These are phyloP conservation scores for Brachypteracias leptosomus DNA, from an alignment of 2,113 vertebrate species.

Conservation along the genomic window DNA sequence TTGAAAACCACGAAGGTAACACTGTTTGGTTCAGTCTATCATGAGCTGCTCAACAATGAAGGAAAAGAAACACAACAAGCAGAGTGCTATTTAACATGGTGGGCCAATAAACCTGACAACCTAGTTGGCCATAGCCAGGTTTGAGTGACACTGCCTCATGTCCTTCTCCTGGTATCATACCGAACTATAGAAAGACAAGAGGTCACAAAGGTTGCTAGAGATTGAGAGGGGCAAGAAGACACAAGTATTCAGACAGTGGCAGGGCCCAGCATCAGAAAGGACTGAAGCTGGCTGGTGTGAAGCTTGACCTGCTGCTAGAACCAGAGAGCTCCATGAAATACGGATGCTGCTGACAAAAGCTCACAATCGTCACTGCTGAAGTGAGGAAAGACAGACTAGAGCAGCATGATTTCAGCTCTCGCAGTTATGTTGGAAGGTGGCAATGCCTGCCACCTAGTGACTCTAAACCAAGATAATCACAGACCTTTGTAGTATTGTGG, in stretches of 20 bases:
- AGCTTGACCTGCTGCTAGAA: neutral
- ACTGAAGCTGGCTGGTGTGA: neutral
- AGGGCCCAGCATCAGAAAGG: neutral
- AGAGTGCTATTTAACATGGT: neutral
- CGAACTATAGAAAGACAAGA: neutral
- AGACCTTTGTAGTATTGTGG: neutral
- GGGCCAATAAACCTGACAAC: neutral
- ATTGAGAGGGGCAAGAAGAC: neutral
- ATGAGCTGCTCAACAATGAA: neutral
- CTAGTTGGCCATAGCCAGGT: neutral
- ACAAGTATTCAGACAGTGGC: neutral
- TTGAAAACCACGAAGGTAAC: neutral
- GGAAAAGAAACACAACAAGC: neutral
- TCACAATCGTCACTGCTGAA: neutral
- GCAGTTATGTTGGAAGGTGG: neutral
- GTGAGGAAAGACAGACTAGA: neutral
- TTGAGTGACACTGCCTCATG: neutral
- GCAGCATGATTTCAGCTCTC: neutral
- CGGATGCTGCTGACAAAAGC: neutral
- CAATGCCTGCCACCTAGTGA: conserved; percentile 50
- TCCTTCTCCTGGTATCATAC: neutral
- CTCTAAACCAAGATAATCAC: neutral
- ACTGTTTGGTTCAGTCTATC: neutral
- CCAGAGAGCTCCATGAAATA: neutral
- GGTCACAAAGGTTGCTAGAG: neutral